A percentile compares a stretch with the other conserved stretches of the same genome.
Evolutionary conservation across 1,140 invertebrate genomes (phyloP).

Genomic region (Drosophila guanche): DNA sequence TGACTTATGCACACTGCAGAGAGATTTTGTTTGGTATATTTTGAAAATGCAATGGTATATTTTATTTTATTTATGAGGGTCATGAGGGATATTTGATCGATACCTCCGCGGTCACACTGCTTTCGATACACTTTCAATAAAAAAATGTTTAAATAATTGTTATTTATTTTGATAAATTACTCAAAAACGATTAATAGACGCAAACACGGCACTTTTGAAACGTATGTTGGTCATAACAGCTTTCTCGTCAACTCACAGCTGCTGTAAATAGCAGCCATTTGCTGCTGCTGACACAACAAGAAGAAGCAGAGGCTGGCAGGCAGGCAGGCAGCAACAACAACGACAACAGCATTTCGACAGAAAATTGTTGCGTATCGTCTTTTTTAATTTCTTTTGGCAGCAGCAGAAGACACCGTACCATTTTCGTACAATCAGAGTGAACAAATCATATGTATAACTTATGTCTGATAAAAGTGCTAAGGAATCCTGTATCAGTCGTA

Average conservation of each 20-base stretch:
- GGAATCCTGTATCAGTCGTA: slow-evolving; percentile 75
- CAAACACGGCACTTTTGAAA: neutral
- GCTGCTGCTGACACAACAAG: slow-evolving; percentile 19
- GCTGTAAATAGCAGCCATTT: slow-evolving; percentile 14
- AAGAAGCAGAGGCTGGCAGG: slow-evolving; percentile 28
- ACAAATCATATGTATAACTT: slow-evolving; percentile 75
- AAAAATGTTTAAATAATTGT: no score
- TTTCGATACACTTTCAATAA: no score
- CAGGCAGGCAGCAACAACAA: slow-evolving; percentile 11
- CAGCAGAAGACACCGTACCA: slow-evolving; percentile 13
- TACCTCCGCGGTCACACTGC: no score
- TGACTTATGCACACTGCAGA: no score
- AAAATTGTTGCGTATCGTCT: slow-evolving; percentile 74
- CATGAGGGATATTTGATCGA: no score
- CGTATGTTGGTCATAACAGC: slow-evolving; percentile 9
- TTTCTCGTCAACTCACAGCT: slow-evolving; percentile 8
- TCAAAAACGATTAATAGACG: no score
- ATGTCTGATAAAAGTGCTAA: slow-evolving; percentile 75
- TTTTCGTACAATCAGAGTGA: slow-evolving; percentile 58
- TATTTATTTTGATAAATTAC: no score
- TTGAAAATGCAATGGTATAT: no score
- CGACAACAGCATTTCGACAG: slow-evolving; percentile 19
- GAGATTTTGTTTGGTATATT: no score
- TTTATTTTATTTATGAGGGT: no score
- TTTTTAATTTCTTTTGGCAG: slow-evolving; percentile 52